A percentile compares a stretch with the other conserved stretches of the same genome.
phyloP scores from a whole-genome alignment of 2,888 invertebrate genomes.

The Celastrina argiolus region DNA sequence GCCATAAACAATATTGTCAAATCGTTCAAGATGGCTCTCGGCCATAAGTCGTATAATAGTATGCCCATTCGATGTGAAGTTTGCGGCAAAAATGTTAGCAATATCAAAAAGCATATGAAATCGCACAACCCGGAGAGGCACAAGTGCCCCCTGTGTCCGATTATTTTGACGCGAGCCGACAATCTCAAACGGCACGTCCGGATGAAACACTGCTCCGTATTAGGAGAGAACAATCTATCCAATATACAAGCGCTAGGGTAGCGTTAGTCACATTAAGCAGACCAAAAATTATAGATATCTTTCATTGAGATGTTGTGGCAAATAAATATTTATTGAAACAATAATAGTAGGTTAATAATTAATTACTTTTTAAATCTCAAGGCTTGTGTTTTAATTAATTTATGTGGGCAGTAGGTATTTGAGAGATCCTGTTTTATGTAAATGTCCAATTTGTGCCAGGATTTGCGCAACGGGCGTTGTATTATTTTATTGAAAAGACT shows the following conservation, averaged over 20 bases:
- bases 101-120: slow-evolving; percentile 83
- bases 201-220: slow-evolving; percentile 76
- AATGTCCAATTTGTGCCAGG: neutral
- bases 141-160: slow-evolving; percentile 80
- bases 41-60: slow-evolving; percentile 46
- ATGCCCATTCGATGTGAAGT: slow-evolving; percentile 77
- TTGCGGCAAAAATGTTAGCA: slow-evolving; percentile 82
- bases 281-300: slow-evolving; percentile 24
- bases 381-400: neutral
- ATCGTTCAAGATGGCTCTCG: slow-evolving; percentile 55
- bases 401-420: neutral
- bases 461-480: neutral
- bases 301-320: slow-evolving; percentile 2
- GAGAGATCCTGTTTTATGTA: neutral
- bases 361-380: neutral
- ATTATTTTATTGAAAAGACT: slow-evolving; percentile 10
- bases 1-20: slow-evolving; percentile 60
- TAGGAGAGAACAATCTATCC: slow-evolving; percentile 56
- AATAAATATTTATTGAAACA: slow-evolving; percentile 14
- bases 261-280: slow-evolving; percentile 23
- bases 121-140: slow-evolving; percentile 81
- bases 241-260: slow-evolving; percentile 63
- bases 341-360: neutral
- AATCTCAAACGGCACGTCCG: slow-evolving; percentile 82
- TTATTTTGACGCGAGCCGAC: slow-evolving; percentile 81